Base-by-base conservation (phyloP, 2,797 vertebrate genomes). In the Molossus alvarezi region DNA sequence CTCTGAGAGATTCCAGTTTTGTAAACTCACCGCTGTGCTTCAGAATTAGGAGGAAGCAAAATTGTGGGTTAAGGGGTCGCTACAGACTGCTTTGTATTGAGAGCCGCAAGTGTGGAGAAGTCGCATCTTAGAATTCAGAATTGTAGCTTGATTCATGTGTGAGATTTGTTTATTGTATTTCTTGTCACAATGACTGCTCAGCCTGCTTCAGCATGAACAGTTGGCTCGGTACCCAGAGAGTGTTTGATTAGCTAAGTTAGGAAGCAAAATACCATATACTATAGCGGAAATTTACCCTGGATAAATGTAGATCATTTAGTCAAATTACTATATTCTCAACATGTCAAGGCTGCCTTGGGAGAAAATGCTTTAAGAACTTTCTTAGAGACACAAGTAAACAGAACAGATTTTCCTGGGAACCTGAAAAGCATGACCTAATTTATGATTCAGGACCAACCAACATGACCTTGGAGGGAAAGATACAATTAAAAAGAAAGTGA, bases 211-310 rank as follows among this genome's bases (percentile, higher is more conserved):
- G 88, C 55, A 80, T 62, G 80, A 91, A 79, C 72, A 92, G 95
- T 94, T 94, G 96, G 93, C 95, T 94, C 12, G 41, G 72, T 91
- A 96, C 48, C 69, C 90, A 96, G 69, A 92, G 82, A 81, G 71
- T 90, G 64, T 94, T 92, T 94, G 97, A 96, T 97, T 97, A 95
- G 65, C 97, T 95, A 93, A 95, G 95, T 94, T 89, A 92, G 86
- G 95, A 96, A 94, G 96, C 76, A 94, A 95, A 95, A 96, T 79
- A 33, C 77, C 77, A 92, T 55, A 90, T 45, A 92, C 64, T 64
- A 12, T 58, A 92, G 93, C 91, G 82, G 41, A 97, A 97, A 97
- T 95, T 93, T 96, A 93, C 71, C 85, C 90, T 55, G 62, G 76
- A 95, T 96, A 95, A 96, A 95, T 95, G 92, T 84, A 84, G 92